Evolutionary conservation across 2,888 invertebrate genomes (phyloP).

Genomic region (Oeneis ivallda): DNA sequence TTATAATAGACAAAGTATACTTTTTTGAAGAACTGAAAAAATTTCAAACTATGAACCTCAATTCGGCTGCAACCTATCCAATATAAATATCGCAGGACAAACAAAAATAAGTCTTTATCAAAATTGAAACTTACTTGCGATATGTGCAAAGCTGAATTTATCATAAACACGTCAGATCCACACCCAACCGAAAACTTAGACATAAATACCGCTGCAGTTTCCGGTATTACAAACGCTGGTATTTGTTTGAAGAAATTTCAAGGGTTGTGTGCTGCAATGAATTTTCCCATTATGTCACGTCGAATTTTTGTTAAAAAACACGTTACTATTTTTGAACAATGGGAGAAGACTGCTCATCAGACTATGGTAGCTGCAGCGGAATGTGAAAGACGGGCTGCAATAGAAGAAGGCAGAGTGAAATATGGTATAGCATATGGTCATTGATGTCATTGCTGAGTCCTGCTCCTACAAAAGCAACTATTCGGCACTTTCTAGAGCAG

Average conservation of each 20-base stretch:
- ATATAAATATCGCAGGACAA: not conserved
- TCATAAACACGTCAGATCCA: not conserved
- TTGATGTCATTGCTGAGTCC: not conserved
- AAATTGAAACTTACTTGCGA: slow-evolving; percentile 1
- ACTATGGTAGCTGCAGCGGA: slow-evolving; percentile 3
- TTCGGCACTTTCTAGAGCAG: not conserved
- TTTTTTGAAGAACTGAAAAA: not conserved
- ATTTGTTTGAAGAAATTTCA: slow-evolving; percentile 1
- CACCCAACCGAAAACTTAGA: too few relatives aligned
- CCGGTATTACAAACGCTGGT: not conserved
- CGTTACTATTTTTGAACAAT: not conserved
- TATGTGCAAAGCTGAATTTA: not conserved
- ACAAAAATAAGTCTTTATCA: not conserved
- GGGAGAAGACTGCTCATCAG: slow-evolving; percentile 3
- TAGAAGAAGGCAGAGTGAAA: not conserved
- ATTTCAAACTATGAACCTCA: not conserved
- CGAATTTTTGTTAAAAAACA: not conserved
- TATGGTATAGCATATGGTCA: not conserved
- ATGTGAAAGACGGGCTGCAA: slow-evolving; percentile 1
- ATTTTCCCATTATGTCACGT: not conserved
- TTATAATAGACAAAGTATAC: not conserved
- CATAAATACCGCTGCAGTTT: not conserved
- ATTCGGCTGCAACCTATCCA: not conserved
- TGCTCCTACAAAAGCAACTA: not conserved
- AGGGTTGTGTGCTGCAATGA: not conserved